Percentiles rank a stretch among this genome's conserved stretches.
Conservation (phyloP, 2,888 invertebrate genomes). For the Ophonus ardosiacus region DNA sequence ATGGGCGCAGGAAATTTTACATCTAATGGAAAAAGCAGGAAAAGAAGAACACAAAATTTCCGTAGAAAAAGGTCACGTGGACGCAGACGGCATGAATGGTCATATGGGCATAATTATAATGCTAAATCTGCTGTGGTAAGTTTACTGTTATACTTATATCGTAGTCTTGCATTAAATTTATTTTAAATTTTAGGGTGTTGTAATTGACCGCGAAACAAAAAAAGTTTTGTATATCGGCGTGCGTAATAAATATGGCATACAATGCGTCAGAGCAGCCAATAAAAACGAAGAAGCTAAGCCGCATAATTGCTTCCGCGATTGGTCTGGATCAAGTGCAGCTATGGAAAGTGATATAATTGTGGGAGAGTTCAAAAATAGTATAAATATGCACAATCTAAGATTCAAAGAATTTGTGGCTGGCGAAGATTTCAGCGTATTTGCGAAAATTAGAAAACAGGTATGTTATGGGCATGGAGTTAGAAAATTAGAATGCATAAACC, state of each 20-base stretch:
- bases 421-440: slow-evolving; percentile 71
- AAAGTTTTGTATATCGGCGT: slow-evolving; percentile 70
- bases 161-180: too few relatives aligned
- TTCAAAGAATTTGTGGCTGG: slow-evolving; percentile 70
- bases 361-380: slow-evolving; percentile 70
- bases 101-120: too few relatives aligned
- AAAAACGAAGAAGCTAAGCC: slow-evolving; percentile 55
- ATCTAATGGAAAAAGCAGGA: too few relatives aligned
- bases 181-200: too few relatives aligned
- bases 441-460: slow-evolving; percentile 67
- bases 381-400: slow-evolving; percentile 68
- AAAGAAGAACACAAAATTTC: too few relatives aligned
- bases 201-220: too few relatives aligned
- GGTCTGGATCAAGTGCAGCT: slow-evolving; percentile 69
- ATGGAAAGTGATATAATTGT: slow-evolving; percentile 71
- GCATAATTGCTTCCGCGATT: slow-evolving; percentile 71
- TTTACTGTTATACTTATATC: too few relatives aligned
- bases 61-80: too few relatives aligned
- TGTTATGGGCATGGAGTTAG: slow-evolving; percentile 66
- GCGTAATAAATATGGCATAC: slow-evolving; percentile 70
- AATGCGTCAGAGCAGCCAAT: slow-evolving; percentile 68
- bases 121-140: too few relatives aligned
- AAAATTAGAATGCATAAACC: slow-evolving; percentile 71
- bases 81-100: too few relatives aligned
- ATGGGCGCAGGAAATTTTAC: too few relatives aligned